Percentiles rank a stretch among this genome's conserved stretches.
Conservation (phyloP, 2,888 invertebrate genomes). For the Gasteruption jaculator region DNA sequence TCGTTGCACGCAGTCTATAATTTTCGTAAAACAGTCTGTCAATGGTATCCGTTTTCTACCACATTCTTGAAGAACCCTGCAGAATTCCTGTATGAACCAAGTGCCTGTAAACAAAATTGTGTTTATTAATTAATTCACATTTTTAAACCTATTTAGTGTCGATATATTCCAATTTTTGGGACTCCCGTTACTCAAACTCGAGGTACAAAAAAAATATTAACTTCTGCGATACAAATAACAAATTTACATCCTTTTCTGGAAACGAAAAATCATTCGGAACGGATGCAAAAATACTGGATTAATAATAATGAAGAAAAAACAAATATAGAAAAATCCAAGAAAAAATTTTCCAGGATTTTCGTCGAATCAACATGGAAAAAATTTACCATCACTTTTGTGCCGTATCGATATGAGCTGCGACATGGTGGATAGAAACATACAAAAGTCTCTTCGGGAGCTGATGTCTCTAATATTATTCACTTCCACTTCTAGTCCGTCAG, state of each 20-base stretch:
- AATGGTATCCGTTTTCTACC: too few relatives aligned
- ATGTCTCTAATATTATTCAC: too few relatives aligned
- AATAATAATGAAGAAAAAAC: too few relatives aligned
- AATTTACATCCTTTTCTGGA: too few relatives aligned
- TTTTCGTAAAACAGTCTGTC: slow-evolving; percentile 9
- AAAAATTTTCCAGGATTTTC: background rate
- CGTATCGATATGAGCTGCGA: slow-evolving; percentile 31
- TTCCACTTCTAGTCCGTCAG: slow-evolving; percentile 13
- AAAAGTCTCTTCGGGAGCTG: slow-evolving; percentile 19
- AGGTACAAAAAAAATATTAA: too few relatives aligned
- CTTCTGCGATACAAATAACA: too few relatives aligned
- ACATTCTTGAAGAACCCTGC: slow-evolving; percentile 23
- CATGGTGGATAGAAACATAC: slow-evolving; percentile 33
- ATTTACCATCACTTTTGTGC: slow-evolving; percentile 28
- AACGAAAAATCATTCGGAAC: too few relatives aligned
- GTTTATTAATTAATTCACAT: background rate
- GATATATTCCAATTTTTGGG: too few relatives aligned
- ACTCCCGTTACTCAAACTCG: too few relatives aligned
- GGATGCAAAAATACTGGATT: too few relatives aligned
- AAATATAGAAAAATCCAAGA: background rate
- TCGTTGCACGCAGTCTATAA: slow-evolving; percentile 20
- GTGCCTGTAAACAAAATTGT: slow-evolving; percentile 25
- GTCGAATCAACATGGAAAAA: background rate
- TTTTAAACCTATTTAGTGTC: too few relatives aligned
- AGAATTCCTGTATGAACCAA: slow-evolving; percentile 37